A percentile compares a stretch with the other conserved stretches of the same genome.
Conservation (phyloP, 92 coral and sea anemone genomes). For the Umimayanthus chanpuru region DNA sequence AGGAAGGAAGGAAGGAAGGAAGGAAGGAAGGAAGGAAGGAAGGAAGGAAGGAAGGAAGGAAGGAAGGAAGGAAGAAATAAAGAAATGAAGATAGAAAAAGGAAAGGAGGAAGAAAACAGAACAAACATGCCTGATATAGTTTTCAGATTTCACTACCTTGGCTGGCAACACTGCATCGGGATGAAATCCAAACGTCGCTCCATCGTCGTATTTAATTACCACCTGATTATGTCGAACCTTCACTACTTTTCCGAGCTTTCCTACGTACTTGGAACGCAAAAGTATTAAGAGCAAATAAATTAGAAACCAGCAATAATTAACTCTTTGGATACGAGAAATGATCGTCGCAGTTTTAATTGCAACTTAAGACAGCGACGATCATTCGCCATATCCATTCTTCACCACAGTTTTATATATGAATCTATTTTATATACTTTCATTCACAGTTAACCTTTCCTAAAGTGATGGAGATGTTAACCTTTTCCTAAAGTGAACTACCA, state of each 20-base stretch:
- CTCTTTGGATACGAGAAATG: no score
- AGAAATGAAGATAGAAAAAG: neutral
- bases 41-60: no score
- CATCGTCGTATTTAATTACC: slow-evolving; percentile 8
- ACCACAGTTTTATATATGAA: no score
- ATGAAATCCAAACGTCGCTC: neutral
- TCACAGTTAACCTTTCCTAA: no score
- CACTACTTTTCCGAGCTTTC: neutral
- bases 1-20: neutral
- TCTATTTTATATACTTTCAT: no score
- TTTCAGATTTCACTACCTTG: neutral
- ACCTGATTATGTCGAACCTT: neutral
- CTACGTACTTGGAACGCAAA: neutral
- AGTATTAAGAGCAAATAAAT: neutral
- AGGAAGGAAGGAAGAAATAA: no score
- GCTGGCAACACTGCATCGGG: neutral
- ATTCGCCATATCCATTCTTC: no score
- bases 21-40: neutral
- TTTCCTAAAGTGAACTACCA: no score
- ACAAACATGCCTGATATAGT: neutral
- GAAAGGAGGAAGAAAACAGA: neutral
- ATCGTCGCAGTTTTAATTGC: no score
- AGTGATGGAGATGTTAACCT: no score
- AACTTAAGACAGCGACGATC: no score
- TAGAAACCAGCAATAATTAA: neutral